Conservation (phyloP, 2,797 vertebrate species). For the Galagoides demidoff region DNA sequence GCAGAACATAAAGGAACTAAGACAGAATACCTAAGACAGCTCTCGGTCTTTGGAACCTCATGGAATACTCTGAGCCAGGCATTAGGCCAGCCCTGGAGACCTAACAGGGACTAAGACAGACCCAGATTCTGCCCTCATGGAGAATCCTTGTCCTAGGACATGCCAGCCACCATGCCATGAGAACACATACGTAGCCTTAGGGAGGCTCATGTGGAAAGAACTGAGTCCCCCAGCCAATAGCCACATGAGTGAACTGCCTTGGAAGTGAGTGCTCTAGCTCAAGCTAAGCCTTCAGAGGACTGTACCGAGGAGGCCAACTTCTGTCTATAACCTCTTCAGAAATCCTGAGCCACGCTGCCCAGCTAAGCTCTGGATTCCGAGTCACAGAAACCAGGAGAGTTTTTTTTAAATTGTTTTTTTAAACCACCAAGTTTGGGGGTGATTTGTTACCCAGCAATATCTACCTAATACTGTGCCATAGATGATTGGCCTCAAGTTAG, state of each 20-base stretch:
- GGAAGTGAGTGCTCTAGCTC: background rate
- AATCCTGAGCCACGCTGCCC: background rate
- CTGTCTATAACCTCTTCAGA: background rate
- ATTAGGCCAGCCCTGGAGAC: background rate
- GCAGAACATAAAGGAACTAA: background rate
- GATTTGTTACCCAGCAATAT: background rate
- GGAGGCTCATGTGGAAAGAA: background rate
- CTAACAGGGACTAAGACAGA: background rate
- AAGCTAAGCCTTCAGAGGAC: background rate
- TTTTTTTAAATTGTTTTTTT: background rate
- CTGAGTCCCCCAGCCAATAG: background rate
- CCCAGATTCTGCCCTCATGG: background rate
- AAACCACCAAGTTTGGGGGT: constrained; percentile 21
- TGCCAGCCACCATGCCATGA: background rate
- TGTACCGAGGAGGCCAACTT: background rate
- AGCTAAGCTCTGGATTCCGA: background rate
- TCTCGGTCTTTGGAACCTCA: background rate
- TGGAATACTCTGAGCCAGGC: background rate
- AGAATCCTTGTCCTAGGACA: background rate
- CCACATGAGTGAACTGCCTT: background rate
- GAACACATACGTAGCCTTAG: background rate
- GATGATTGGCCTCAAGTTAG: background rate
- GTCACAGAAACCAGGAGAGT: background rate
- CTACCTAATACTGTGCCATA: background rate
- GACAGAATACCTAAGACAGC: background rate